These are phyloP conservation scores for Metopia argyrocephala DNA, from an alignment of 2,888 invertebrate species.

Conservation along the genomic window DNA sequence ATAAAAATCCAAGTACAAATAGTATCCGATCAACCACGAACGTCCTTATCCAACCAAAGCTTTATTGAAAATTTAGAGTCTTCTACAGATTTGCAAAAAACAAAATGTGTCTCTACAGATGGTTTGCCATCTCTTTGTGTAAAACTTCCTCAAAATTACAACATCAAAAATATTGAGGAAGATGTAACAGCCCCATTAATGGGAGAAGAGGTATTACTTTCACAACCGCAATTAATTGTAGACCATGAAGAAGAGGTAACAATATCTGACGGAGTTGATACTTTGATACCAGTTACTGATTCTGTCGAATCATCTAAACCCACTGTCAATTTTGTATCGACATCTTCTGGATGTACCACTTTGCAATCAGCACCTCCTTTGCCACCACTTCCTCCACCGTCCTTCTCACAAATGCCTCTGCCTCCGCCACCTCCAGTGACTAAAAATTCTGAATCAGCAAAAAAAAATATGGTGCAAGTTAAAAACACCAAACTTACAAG, in stretches of 20 bases:
- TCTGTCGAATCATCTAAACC: conserved; percentile 32
- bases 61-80: background rate
- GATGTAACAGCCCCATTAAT: conserved; percentile 32
- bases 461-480: conserved; percentile 34
- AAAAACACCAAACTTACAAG: conserved; percentile 51
- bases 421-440: conserved; percentile 70
- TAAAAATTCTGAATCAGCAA: conserved; percentile 48
- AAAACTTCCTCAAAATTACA: conserved; percentile 19
- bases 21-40: conserved; percentile 72
- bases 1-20: conserved; percentile 78
- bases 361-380: conserved; percentile 66
- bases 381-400: conserved; percentile 67
- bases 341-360: conserved; percentile 55
- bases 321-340: conserved; percentile 24
- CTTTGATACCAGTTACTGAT: background rate
- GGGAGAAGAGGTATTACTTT: conserved; percentile 65
- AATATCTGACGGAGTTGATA: conserved; percentile 70
- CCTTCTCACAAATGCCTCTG: conserved; percentile 64
- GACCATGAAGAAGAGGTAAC: conserved; percentile 77
- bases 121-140: background rate
- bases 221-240: conserved; percentile 72
- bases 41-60: background rate
- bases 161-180: conserved; percentile 53
- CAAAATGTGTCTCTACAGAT: conserved; percentile 2
- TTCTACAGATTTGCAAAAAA: background rate